Conservation (phyloP, 2,888 invertebrate genomes). For the Tenthredo distinguenda region DNA sequence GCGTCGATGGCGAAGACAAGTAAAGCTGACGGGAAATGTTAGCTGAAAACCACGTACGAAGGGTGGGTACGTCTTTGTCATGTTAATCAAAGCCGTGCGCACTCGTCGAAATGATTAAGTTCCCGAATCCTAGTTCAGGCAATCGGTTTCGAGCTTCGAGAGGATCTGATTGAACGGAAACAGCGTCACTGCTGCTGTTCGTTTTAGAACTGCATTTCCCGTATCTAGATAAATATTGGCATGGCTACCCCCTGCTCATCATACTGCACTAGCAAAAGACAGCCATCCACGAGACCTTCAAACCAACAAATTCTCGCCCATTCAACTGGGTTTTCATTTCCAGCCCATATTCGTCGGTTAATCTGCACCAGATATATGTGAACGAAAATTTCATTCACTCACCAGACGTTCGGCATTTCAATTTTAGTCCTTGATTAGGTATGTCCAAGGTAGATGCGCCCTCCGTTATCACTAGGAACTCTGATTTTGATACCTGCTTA, state of each 20-base stretch:
- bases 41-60: slow-evolving; percentile 39
- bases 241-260: not conserved
- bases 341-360: not conserved
- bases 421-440: not conserved
- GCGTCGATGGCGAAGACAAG: slow-evolving; percentile 1
- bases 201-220: slow-evolving; percentile 21
- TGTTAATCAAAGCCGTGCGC: slow-evolving; percentile 41
- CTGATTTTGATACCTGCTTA: not conserved
- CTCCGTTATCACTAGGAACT: not conserved
- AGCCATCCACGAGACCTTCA: not conserved
- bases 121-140: slow-evolving; percentile 43
- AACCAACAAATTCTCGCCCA: not conserved
- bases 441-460: not conserved
- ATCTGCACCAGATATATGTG: not conserved
- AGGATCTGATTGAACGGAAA: slow-evolving; percentile 46
- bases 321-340: not conserved
- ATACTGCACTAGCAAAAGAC: not conserved
- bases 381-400: not conserved
- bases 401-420: not conserved
- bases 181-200: slow-evolving; percentile 14
- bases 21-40: slow-evolving; percentile 1
- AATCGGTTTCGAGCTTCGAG: slow-evolving; percentile 20
- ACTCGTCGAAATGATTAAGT: slow-evolving; percentile 41
- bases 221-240: slow-evolving; percentile 12
- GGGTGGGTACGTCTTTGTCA: slow-evolving; percentile 45